phyloP scores from a whole-genome alignment of 2,888 invertebrate species.

The Cephus sareptanus region DNA sequence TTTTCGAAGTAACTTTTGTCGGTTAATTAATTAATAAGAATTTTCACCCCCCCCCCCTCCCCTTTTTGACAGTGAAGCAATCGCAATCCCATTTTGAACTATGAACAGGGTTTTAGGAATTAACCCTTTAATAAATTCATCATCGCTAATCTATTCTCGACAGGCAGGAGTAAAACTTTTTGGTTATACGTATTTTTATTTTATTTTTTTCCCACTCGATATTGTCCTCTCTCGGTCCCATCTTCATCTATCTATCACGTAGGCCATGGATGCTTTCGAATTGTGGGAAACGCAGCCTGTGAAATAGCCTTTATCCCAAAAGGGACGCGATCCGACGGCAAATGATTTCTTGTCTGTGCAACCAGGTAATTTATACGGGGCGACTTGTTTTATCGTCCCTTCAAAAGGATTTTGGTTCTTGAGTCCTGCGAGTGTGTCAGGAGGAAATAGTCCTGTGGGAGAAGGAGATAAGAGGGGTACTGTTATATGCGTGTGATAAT shows the following conservation, averaged over 20 bases:
- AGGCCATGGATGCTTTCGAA: neutral
- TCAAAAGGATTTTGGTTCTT: neutral
- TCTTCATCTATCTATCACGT: neutral
- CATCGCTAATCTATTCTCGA: neutral
- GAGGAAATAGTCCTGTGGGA: neutral
- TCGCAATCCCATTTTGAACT: neutral
- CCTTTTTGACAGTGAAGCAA: neutral
- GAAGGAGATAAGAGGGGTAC: neutral
- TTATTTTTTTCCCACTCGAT: neutral
- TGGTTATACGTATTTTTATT: neutral
- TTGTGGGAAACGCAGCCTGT: neutral
- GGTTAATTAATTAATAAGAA: neutral
- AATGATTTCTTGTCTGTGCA: neutral
- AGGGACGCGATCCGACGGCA: neutral
- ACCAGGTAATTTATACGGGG: neutral
- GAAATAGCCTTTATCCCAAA: neutral
- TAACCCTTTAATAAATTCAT: neutral
- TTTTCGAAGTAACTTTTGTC: neutral
- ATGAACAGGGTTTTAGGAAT: neutral
- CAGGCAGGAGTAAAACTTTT: neutral
- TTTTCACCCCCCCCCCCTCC: neutral
- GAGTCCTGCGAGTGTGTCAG: neutral
- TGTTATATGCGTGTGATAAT: neutral
- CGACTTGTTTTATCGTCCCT: neutral
- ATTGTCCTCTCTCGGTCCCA: neutral